These are phyloP conservation scores for Eudasyphora cyanicolor DNA, from an alignment of 2,888 invertebrate genomes.

Conservation along the genomic window DNA sequence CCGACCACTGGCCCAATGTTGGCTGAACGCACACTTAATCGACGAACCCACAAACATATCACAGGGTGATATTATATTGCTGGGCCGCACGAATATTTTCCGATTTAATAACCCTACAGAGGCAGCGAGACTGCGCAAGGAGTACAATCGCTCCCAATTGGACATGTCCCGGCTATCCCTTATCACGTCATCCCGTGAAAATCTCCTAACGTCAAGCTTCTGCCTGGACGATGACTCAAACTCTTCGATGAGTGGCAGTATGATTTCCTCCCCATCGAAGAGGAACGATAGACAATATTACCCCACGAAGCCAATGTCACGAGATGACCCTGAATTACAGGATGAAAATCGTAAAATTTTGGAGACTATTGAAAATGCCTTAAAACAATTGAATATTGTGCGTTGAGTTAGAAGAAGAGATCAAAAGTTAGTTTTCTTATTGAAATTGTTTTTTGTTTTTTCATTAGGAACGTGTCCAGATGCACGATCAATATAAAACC, in stretches of 20 bases:
- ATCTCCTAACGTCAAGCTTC: constrained; percentile 81
- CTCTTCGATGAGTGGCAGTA: constrained; percentile 67
- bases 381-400: constrained; percentile 82
- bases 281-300: constrained; percentile 77
- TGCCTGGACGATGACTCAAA: constrained; percentile 76
- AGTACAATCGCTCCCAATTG: constrained; percentile 84
- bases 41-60: constrained; percentile 89
- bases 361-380: constrained; percentile 85
- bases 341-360: constrained; percentile 85
- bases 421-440: neutral
- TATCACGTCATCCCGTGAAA: constrained; percentile 87
- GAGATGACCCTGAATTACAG: constrained; percentile 84
- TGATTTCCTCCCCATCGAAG: constrained; percentile 74
- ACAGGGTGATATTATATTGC: constrained; percentile 89
- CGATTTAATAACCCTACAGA: constrained; percentile 95
- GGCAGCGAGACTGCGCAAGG: constrained; percentile 90
- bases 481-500: constrained; percentile 79
- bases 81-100: constrained; percentile 90
- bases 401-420: neutral
- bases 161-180: constrained; percentile 91
- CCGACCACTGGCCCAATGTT: constrained; percentile 87
- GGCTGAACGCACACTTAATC: constrained; percentile 90
- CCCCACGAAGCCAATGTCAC: constrained; percentile 77
- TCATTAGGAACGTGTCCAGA: constrained; percentile 81
- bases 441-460: constrained; percentile 50